Conservation (phyloP, 2,888 invertebrate genomes). For the Lithophane leautieri region DNA sequence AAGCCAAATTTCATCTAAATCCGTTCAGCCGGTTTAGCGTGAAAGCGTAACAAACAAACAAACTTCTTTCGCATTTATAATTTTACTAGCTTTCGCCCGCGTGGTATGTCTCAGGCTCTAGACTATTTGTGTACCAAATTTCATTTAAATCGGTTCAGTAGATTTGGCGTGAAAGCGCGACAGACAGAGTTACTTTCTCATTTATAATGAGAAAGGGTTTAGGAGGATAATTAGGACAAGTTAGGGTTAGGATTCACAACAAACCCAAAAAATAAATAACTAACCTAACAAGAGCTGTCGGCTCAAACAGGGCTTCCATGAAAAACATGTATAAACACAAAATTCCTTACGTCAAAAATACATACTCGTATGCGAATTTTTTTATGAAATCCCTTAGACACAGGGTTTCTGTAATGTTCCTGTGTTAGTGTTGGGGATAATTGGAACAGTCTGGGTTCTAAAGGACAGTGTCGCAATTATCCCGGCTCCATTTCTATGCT, state of each 20-base stretch:
- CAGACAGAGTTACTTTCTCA: too few species aligned
- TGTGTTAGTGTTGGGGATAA: constrained; percentile 51
- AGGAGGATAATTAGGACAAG: too few species aligned
- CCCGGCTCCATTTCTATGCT: constrained; percentile 57
- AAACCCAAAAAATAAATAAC: not conserved
- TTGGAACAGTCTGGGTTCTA: constrained; percentile 55
- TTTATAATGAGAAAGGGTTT: too few species aligned
- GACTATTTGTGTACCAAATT: too few species aligned
- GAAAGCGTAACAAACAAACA: too few species aligned
- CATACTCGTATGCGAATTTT: constrained; percentile 16
- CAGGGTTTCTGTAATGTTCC: constrained; percentile 20
- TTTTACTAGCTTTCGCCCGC: too few species aligned
- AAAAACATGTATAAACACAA: constrained; percentile 26
- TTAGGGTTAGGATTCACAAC: not conserved
- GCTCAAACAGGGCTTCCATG: constrained; percentile 3
- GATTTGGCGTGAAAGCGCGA: too few species aligned
- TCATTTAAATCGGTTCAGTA: too few species aligned
- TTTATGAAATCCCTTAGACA: constrained; percentile 50
- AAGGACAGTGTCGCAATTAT: constrained; percentile 60
- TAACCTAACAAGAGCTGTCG: not conserved
- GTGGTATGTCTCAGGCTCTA: too few species aligned
- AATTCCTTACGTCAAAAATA: constrained; percentile 33
- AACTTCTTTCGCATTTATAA: too few species aligned
- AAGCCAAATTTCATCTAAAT: too few species aligned
- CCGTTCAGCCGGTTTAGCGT: too few species aligned